Base-by-base conservation (phyloP, 2,797 vertebrate species). In the Microhierax caerulescens region DNA sequence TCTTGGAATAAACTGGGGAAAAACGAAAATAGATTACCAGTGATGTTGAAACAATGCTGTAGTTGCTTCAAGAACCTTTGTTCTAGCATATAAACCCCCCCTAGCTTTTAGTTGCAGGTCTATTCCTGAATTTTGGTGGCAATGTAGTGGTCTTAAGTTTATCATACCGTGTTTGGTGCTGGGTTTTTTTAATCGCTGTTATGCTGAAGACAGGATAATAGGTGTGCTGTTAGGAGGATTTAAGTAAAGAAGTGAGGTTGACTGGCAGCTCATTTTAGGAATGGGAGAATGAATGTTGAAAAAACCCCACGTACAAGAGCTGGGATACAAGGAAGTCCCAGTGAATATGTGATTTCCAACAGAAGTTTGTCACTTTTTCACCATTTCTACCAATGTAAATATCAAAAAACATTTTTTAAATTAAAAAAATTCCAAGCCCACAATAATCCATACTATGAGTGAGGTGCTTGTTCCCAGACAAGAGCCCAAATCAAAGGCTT, bases 291-390 rank as follows among this genome's bases (percentile, higher is more conserved):
- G 14, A 60, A 65, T n/a, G 7, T 11, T 72, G 28, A 39, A 57
- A 64, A 47, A 68, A 41, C 4, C 5, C 10, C 10, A 13, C 0
- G 0, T 57, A 36, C 30, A n/a, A 72, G 47, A 72, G 11, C 56
- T 41, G 10, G 13, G 13, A 57, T 53, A 4, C 61, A 65, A 89
- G 28, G 74, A 10, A 67, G 53, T 72, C 22, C 12, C 21, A 32
- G 25, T 21, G 43, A 75, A 81, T 11, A 54, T 2, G 3, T 17
- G 5, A 25, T 80, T 89, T 73, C 37, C 47, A 80, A 8, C 16
- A 76, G 27, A 88, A 82, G 36, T 48, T 73, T 47, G 21, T 53
- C 14, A 30, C n/a, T 37, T 75, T 90, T 93, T 83, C 25, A 61
- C 19, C 19, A 18, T 54, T 69, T 18, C 34, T 65, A 4, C 15